phyloP scores from a whole-genome alignment of 2,888 invertebrate genomes.

The Ectemnius continuus region DNA sequence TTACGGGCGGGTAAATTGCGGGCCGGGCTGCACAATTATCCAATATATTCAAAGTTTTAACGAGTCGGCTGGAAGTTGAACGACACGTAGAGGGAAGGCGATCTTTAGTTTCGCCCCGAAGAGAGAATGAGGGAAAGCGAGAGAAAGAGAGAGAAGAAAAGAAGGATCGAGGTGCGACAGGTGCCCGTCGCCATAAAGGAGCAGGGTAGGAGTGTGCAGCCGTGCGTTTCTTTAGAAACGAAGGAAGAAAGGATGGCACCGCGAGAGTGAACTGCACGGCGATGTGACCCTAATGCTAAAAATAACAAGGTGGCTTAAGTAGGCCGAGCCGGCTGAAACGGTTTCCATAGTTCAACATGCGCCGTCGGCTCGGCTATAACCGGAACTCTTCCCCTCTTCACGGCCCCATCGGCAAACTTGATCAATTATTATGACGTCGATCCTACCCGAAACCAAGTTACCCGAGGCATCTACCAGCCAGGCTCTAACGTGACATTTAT shows the following conservation, averaged over 20 bases:
- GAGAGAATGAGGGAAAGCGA: too few relatives aligned
- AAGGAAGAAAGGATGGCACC: conserved; percentile 53
- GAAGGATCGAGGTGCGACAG: conserved; percentile 5
- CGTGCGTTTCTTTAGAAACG: conserved; percentile 33
- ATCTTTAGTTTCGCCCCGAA: background rate
- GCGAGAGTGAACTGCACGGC: conserved; percentile 52
- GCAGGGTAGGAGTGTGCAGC: background rate
- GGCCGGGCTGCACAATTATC: conserved; percentile 29
- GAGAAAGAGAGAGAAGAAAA: background rate
- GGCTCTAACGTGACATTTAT: conserved; percentile 20
- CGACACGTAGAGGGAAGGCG: conserved; percentile 15
- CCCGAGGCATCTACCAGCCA: background rate
- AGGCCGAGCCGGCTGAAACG: conserved; percentile 68
- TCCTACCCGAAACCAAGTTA: conserved; percentile 29
- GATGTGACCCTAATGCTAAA: conserved; percentile 74
- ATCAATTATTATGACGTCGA: conserved; percentile 48
- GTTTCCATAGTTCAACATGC: conserved; percentile 70
- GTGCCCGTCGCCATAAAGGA: too few relatives aligned
- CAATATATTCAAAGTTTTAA: conserved; percentile 33
- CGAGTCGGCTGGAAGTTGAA: conserved; percentile 21
- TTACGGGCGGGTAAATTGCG: conserved; percentile 26
- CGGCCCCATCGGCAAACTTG: conserved; percentile 36
- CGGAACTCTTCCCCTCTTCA: conserved; percentile 18
- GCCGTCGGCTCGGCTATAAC: conserved; percentile 49
- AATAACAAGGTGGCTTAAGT: conserved; percentile 69